Conservation (phyloP, 2,888 invertebrate species). For the Laothoe populi region DNA sequence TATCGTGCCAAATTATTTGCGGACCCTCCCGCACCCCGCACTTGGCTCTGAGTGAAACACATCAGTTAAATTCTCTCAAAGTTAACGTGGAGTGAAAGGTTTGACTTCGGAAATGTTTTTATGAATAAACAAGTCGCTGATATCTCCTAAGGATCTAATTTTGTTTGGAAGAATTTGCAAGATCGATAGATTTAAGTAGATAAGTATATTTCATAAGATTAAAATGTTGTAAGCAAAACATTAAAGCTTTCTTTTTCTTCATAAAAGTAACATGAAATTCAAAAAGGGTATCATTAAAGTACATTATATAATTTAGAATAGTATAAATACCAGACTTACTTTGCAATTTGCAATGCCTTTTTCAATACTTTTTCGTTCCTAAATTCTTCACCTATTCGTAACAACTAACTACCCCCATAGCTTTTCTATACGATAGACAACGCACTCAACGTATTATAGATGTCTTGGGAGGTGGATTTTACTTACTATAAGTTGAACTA, state of each 20-base stretch:
- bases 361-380: too few relatives aligned
- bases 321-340: too few relatives aligned
- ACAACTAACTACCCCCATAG: too few relatives aligned
- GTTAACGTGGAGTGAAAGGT: neutral
- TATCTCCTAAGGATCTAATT: neutral
- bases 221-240: too few relatives aligned
- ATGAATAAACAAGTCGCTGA: neutral
- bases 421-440: too few relatives aligned
- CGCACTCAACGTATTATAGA: too few relatives aligned
- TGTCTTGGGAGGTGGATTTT: too few relatives aligned
- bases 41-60: constrained; percentile 17
- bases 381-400: too few relatives aligned
- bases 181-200: neutral
- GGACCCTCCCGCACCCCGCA: constrained; percentile 8
- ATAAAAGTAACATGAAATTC: neutral
- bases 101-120: neutral
- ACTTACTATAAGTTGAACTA: too few relatives aligned
- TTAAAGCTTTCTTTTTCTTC: neutral
- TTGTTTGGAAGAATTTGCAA: neutral
- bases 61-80: neutral
- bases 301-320: neutral
- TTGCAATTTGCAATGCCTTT: too few relatives aligned
- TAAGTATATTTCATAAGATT: neutral
- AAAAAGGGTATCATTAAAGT: neutral
- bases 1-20: constrained; percentile 32